A percentile compares a stretch with the other conserved stretches of the same genome.
phyloP scores from a whole-genome alignment of 2,797 vertebrate genomes.

The Semotilus atromaculatus region DNA sequence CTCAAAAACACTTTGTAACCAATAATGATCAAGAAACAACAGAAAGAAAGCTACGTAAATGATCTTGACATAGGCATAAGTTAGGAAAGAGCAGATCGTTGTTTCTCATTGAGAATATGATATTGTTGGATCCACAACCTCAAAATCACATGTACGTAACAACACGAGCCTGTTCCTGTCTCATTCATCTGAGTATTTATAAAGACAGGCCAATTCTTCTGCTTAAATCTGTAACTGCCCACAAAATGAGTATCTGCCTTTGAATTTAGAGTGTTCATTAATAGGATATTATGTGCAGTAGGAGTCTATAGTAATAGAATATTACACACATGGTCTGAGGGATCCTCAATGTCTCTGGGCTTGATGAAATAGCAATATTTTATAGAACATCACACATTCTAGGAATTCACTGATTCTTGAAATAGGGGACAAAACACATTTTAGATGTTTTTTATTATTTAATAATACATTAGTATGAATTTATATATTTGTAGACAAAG shows the following conservation, averaged over 20 bases:
- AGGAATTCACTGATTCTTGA: background rate
- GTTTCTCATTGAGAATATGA: conserved; percentile 29
- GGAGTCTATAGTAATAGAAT: conserved; percentile 40
- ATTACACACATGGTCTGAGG: conserved; percentile 33
- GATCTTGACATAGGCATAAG: background rate
- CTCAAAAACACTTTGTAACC: conserved; percentile 24
- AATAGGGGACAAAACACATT: background rate
- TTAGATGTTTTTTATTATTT: background rate
- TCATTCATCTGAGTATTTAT: conserved; percentile 66
- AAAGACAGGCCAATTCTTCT: conserved; percentile 71
- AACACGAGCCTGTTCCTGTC: conserved; percentile 55
- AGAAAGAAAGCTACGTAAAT: conserved; percentile 29
- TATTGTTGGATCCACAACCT: conserved; percentile 49
- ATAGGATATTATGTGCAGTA: conserved; percentile 85
- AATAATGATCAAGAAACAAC: conserved; percentile 9
- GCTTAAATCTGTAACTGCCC: conserved; percentile 78
- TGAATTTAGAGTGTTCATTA: conserved; percentile 97
- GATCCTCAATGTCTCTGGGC: conserved; percentile 21
- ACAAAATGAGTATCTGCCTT: conserved; percentile 90
- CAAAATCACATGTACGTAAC: conserved; percentile 56
- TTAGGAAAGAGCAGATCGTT: conserved; percentile 29
- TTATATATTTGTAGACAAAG: background rate
- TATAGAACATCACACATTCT: background rate
- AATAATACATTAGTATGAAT: background rate
- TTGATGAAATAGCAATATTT: conserved; percentile 34